phyloP scores from a whole-genome alignment of 2,797 vertebrate species.

The Melanotaenia boesemani region DNA sequence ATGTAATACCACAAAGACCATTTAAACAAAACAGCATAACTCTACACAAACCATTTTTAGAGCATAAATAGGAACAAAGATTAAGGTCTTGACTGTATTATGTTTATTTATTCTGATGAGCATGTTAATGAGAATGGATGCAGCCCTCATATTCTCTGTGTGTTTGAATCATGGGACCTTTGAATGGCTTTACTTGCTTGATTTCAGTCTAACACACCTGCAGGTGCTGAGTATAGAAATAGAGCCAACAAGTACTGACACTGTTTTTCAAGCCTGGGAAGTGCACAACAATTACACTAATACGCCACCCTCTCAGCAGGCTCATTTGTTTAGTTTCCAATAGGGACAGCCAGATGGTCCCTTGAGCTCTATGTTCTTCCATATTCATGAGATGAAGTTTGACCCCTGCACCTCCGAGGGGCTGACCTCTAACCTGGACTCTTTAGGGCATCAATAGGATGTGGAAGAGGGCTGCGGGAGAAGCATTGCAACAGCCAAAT shows the following conservation, averaged over 20 bases:
- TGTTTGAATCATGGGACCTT: not conserved
- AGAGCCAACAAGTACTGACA: slow-evolving; percentile 12
- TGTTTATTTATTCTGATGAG: not conserved
- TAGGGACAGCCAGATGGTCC: slow-evolving; percentile 78
- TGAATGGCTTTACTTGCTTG: slow-evolving; percentile 5
- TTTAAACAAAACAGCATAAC: too few species aligned
- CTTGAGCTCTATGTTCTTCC: slow-evolving; percentile 52
- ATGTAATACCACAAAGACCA: too few species aligned
- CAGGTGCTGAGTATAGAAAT: slow-evolving; percentile 17
- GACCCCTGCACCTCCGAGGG: slow-evolving; percentile 72
- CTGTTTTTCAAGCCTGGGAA: slow-evolving; percentile 63
- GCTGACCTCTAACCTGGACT: slow-evolving; percentile 75
- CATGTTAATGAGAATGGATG: not conserved
- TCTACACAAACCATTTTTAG: not conserved
- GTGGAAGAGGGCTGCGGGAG: slow-evolving; percentile 57
- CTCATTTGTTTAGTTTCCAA: slow-evolving; percentile 73
- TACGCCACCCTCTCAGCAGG: slow-evolving; percentile 57
- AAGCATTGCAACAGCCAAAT: slow-evolving; percentile 42
- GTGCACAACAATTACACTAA: slow-evolving; percentile 71
- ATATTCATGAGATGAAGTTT: slow-evolving; percentile 80
- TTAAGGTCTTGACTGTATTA: not conserved
- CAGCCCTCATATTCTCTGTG: not conserved
- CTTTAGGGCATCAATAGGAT: slow-evolving; percentile 74
- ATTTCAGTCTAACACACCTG: slow-evolving; percentile 36
- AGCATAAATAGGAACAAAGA: not conserved